phyloP scores from a whole-genome alignment of 2,113 vertebrate species.

The Tauraco erythrolophus region DNA sequence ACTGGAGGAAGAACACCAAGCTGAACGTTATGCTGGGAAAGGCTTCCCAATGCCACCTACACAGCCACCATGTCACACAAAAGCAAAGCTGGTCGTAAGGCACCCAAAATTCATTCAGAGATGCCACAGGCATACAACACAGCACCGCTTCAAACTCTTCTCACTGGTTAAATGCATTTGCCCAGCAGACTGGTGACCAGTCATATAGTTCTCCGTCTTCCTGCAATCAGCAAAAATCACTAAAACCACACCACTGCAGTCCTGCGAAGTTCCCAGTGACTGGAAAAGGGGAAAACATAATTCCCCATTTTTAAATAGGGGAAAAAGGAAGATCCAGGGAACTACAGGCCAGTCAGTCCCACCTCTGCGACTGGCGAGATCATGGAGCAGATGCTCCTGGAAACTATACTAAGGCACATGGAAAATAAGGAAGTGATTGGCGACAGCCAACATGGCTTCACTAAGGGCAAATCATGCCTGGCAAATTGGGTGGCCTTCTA shows the following conservation, averaged over 20 bases:
- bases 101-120: background rate
- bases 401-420: no score
- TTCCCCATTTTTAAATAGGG: no score
- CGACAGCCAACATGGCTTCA: no score
- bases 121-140: background rate
- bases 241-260: background rate
- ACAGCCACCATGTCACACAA: rapidly evolving
- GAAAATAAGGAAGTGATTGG: no score
- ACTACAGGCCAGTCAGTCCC: no score
- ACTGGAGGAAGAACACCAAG: background rate
- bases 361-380: no score
- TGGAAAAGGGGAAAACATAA: no score
- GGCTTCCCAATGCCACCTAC: rapidly evolving
- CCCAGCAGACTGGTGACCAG: background rate
- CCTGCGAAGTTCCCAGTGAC: no score
- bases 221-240: background rate
- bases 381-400: no score
- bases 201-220: background rate
- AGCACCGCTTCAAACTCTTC: background rate
- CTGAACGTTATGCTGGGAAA: background rate
- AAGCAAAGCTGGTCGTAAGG: background rate
- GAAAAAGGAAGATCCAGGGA: no score
- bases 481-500: no score
- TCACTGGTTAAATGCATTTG: background rate
- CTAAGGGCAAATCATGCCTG: no score